Conservation (phyloP, 2,888 invertebrate genomes). For the Axea sp. region DNA sequence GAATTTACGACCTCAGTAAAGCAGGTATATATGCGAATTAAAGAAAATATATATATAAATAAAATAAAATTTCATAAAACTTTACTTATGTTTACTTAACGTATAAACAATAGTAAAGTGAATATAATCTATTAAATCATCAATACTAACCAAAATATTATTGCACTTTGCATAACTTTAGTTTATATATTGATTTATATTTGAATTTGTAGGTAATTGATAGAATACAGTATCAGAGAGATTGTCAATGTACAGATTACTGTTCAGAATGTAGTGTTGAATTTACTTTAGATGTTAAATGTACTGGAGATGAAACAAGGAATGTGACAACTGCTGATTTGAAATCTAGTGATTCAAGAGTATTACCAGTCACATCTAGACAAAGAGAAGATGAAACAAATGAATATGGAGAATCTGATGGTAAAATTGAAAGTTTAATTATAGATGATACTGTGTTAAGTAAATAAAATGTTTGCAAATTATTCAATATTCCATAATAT, state of each 20-base stretch:
- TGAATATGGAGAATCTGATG: conserved; percentile 96
- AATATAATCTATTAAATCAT: no score
- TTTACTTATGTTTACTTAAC: no score
- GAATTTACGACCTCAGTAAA: no score
- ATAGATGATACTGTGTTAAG: no score
- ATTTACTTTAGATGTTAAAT: conserved; percentile 97
- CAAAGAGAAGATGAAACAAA: conserved; percentile 94
- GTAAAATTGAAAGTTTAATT: no score
- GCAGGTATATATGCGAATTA: no score
- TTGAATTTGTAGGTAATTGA: conserved; percentile 85
- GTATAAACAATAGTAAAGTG: no score
- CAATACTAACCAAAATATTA: no score
- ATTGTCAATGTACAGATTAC: conserved; percentile 98
- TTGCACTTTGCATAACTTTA: no score
- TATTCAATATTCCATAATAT: background rate
- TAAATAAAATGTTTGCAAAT: no score
- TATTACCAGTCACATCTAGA: conserved; percentile 95
- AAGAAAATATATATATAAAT: no score
- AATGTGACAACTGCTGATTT: conserved; percentile 98
- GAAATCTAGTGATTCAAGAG: conserved; percentile 93
- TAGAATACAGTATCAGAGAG: conserved; percentile 94
- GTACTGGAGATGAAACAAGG: conserved; percentile 94
- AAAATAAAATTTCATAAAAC: no score
- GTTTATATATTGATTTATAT: background rate
- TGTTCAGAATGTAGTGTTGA: conserved; percentile 99